phyloP scores from a whole-genome alignment of 2,888 invertebrate genomes.

The Acanthopleura granulata region DNA sequence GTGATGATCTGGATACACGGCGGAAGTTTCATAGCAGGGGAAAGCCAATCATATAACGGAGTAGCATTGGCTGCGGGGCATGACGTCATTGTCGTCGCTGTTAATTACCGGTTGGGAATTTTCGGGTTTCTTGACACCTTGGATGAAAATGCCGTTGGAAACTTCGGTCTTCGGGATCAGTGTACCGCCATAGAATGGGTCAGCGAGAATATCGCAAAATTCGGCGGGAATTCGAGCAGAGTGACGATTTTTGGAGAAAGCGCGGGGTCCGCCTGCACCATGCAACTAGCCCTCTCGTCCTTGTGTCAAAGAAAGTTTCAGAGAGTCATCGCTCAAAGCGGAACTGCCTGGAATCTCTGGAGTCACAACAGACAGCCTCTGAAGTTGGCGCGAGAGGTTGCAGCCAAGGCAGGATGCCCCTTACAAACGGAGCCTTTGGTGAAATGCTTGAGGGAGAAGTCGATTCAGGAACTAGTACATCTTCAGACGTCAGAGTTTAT shows the following conservation, averaged over 20 bases:
- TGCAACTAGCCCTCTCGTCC: conserved; percentile 19
- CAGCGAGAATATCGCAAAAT: conserved; percentile 18
- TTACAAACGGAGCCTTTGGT: neutral
- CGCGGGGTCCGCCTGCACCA: conserved; percentile 21
- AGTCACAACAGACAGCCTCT: neutral
- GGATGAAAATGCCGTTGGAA: neutral
- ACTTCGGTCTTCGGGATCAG: neutral
- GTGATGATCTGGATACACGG: conserved; percentile 27
- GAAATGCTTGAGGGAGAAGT: neutral
- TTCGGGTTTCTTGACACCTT: conserved; percentile 20
- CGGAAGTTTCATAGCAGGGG: conserved; percentile 23
- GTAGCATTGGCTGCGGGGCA: neutral
- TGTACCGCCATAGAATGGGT: neutral
- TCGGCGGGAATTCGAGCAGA: conserved; percentile 22
- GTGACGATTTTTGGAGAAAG: conserved; percentile 27
- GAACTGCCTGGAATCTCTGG: neutral
- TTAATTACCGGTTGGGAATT: neutral
- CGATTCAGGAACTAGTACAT: neutral
- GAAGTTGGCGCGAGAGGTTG: neutral
- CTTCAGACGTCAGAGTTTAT: neutral
- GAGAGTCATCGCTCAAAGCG: conserved; percentile 26
- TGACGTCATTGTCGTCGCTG: neutral
- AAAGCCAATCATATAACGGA: conserved; percentile 19
- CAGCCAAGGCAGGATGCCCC: neutral
- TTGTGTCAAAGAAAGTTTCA: conserved; percentile 22